phyloP scores from a whole-genome alignment of 1,140 invertebrate species.

The Wiebesia pumilae region DNA sequence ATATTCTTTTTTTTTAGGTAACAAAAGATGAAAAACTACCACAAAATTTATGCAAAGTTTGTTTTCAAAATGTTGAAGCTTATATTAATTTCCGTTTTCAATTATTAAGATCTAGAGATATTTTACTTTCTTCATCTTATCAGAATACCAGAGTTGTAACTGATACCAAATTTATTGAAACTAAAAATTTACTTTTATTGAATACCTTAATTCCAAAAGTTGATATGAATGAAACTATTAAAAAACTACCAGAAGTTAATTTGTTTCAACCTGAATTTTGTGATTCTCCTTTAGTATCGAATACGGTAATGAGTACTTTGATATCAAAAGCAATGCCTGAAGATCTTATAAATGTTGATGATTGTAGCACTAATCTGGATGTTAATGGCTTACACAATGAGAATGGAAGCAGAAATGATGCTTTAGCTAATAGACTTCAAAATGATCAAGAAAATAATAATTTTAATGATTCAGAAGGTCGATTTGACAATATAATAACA shows the following conservation, averaged over 20 bases:
- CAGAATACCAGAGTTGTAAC: neutral
- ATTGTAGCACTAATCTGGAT: slow-evolving; percentile 51
- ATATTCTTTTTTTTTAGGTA: slow-evolving; percentile 38
- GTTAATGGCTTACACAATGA: slow-evolving; percentile 47
- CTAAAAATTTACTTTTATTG: neutral
- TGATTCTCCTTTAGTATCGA: neutral
- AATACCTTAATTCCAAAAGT: neutral
- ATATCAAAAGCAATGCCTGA: slow-evolving; percentile 37
- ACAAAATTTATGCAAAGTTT: slow-evolving; percentile 53
- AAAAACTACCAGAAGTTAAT: neutral
- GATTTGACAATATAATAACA: slow-evolving; percentile 27
- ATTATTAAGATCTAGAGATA: slow-evolving; percentile 50
- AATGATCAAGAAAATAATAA: slow-evolving; percentile 59
- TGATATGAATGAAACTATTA: neutral
- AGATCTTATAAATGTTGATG: slow-evolving; percentile 58
- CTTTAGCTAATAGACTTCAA: slow-evolving; percentile 44
- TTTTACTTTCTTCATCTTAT: slow-evolving; percentile 33
- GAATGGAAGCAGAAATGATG: slow-evolving; percentile 46
- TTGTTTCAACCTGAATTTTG: slow-evolving; percentile 21
- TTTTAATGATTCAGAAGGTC: slow-evolving; percentile 51
- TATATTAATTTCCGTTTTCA: slow-evolving; percentile 55
- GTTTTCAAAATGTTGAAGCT: slow-evolving; percentile 54
- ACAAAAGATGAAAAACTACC: slow-evolving; percentile 48
- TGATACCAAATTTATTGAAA: neutral
- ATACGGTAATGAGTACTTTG: neutral